Evolutionary conservation across 2,113 vertebrate genomes (phyloP).

Genomic region (Plectropomus leopardus): DNA sequence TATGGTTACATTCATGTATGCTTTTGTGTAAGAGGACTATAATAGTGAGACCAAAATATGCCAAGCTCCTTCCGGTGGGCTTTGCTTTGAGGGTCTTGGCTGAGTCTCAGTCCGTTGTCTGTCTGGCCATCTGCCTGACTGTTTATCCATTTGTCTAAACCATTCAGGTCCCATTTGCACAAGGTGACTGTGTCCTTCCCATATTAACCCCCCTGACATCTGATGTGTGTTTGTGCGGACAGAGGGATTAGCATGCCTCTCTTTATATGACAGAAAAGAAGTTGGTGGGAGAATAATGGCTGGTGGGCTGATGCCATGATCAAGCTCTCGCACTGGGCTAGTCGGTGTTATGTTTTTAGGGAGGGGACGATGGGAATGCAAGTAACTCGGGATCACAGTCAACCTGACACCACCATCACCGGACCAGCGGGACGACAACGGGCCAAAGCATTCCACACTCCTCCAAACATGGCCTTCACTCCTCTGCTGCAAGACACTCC

Average conservation of each 20-base stretch:
- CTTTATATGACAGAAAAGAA: constrained; percentile 34
- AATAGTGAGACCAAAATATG: constrained; percentile 37
- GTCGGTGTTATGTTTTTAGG: constrained; percentile 68
- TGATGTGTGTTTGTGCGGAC: constrained; percentile 38
- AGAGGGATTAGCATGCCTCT: constrained; percentile 60
- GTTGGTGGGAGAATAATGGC: constrained; percentile 46
- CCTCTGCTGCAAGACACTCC: constrained; percentile 45
- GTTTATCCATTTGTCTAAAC: constrained; percentile 52
- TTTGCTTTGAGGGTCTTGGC: constrained; percentile 49
- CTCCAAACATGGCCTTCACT: constrained; percentile 73
- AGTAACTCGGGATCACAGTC: constrained; percentile 64
- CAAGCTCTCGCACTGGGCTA: constrained; percentile 20
- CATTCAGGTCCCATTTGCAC: constrained; percentile 32
- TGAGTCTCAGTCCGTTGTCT: constrained; percentile 39
- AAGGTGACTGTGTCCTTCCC: constrained; percentile 76
- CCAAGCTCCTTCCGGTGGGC: constrained; percentile 23
- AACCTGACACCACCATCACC: constrained; percentile 77
- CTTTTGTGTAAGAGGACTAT: constrained; percentile 42
- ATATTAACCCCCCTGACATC: constrained; percentile 39
- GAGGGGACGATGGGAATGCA: constrained; percentile 73
- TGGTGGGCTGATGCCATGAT: constrained; percentile 49
- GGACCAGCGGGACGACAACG: constrained; percentile 65
- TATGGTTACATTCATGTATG: constrained; percentile 34
- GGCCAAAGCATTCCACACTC: constrained; percentile 73
- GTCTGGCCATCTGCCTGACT: constrained; percentile 36